Percentiles rank a stretch among this genome's conserved stretches.
phyloP scores from a whole-genome alignment of 2,797 vertebrate genomes.

The Takifugu rubripes region DNA sequence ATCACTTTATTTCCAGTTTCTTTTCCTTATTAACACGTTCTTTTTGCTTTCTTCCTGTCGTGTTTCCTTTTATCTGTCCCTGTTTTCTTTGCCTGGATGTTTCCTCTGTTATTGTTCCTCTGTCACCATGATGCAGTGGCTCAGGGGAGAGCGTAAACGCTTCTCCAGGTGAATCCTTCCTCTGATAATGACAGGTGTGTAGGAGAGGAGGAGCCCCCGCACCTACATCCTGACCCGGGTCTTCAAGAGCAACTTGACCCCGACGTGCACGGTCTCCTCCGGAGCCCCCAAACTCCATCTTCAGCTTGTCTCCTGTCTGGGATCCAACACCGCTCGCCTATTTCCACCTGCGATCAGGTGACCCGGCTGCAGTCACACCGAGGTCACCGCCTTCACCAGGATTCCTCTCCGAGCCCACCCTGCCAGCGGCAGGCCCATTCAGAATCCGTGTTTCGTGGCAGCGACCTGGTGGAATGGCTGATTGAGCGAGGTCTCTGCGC shows the following conservation, averaged over 20 bases:
- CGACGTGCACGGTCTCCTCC: slow-evolving; percentile 6
- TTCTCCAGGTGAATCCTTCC: slow-evolving; percentile 94
- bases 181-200: slow-evolving; percentile 89
- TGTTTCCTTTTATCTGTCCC: slow-evolving; percentile 9
- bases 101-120: slow-evolving; percentile 9
- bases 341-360: slow-evolving; percentile 4
- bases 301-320: neutral
- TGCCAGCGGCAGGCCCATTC: neutral
- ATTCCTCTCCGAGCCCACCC: neutral
- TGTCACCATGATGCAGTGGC: slow-evolving; percentile 48
- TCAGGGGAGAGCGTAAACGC: slow-evolving; percentile 79
- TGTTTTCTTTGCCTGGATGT: slow-evolving; percentile 16
- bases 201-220: slow-evolving; percentile 37
- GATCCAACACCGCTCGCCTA: slow-evolving; percentile 2
- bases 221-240: slow-evolving; percentile 9
- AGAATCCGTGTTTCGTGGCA: slow-evolving; percentile 72
- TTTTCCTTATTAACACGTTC: slow-evolving; percentile 6
- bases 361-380: slow-evolving; percentile 1
- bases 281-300: slow-evolving; percentile 13
- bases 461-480: slow-evolving; percentile 86
- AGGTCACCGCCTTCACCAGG: slow-evolving; percentile 11
- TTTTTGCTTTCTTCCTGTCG: slow-evolving; percentile 18
- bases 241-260: slow-evolving; percentile 16
- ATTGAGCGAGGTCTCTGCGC: slow-evolving; percentile 79
- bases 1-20: slow-evolving; percentile 1